phyloP scores from a whole-genome alignment of 23 tunicate species.

The Botrylloides violaceus region DNA sequence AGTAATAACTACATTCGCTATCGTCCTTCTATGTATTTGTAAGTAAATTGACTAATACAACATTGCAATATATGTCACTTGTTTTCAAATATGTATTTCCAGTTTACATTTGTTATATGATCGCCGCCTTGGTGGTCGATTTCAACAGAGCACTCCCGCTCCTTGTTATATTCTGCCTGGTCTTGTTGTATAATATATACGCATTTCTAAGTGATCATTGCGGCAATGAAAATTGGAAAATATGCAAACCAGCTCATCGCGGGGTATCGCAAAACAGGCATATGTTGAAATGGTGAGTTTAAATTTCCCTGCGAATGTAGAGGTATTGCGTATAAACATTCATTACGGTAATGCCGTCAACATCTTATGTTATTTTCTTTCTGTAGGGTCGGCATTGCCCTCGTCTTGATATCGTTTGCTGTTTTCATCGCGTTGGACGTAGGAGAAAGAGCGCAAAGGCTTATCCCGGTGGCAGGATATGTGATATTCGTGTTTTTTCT shows the following conservation, averaged over 20 bases:
- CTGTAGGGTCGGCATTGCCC: constrained; percentile 46
- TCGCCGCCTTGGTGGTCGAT: background rate
- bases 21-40: too few species aligned
- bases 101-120: constrained; percentile 8
- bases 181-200: background rate
- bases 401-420: constrained; percentile 49
- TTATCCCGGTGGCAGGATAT: constrained; percentile 78
- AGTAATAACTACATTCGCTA: too few species aligned
- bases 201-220: background rate
- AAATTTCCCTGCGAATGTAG: too few species aligned
- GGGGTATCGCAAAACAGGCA: constrained; percentile 23
- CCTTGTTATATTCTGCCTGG: constrained; percentile 9
- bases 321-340: too few species aligned
- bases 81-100: too few species aligned
- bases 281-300: constrained; percentile 77
- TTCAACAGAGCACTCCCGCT: constrained; percentile 7
- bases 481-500: constrained; percentile 61
- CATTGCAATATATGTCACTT: too few species aligned
- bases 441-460: constrained; percentile 67
- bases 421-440: constrained; percentile 83
- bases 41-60: too few species aligned
- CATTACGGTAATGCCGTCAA: too few species aligned
- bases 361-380: too few species aligned
- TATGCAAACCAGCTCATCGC: constrained; percentile 3
- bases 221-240: constrained; percentile 11